Evolutionary conservation across 2,113 vertebrate species (phyloP).

Genomic region (Corvus cornix): DNA sequence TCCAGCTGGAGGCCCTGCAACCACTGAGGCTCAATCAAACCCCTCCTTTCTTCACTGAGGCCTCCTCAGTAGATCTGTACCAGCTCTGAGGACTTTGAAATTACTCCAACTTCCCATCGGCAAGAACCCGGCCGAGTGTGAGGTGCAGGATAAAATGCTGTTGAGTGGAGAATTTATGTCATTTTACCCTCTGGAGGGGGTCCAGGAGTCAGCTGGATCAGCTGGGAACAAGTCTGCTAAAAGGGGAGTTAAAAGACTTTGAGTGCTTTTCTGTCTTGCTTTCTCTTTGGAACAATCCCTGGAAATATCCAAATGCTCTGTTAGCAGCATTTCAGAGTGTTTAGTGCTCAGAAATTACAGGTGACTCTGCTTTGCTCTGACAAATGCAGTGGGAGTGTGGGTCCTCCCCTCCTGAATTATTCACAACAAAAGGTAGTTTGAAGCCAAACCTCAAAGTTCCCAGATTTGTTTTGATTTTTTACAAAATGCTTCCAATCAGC

Average conservation of each 20-base stretch:
- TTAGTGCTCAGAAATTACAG: slow-evolving; percentile 16
- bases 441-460: background rate
- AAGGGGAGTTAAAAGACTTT: slow-evolving; percentile 7
- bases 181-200: background rate
- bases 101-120: background rate
- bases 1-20: background rate
- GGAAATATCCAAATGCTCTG: background rate
- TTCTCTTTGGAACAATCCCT: background rate
- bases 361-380: background rate
- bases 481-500: background rate
- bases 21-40: background rate
- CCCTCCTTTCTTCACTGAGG: background rate
- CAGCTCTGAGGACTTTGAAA: background rate
- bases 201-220: background rate
- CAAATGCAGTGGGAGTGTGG: background rate
- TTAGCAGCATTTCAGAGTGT: background rate
- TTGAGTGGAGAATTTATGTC: background rate
- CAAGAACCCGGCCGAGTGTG: background rate
- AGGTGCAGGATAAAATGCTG: background rate
- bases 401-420: background rate
- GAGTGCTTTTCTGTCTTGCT: background rate
- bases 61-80: background rate
- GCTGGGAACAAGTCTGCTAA: background rate
- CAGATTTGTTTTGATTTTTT: slow-evolving; percentile 25
- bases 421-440: background rate